Evolutionary conservation across 2,888 invertebrate species (phyloP).

Genomic region (Lottia scabra): DNA sequence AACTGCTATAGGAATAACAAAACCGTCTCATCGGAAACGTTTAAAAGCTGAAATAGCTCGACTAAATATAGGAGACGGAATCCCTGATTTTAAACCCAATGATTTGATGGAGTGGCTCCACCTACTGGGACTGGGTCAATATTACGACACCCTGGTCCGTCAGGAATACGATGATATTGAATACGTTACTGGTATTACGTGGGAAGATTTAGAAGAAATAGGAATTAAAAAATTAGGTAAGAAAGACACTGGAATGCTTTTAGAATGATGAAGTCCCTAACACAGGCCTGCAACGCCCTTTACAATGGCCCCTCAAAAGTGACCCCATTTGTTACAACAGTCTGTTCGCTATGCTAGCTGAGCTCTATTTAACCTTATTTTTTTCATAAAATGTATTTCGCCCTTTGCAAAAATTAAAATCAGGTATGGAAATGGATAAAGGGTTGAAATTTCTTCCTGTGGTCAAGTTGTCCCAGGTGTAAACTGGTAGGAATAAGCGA

Average conservation of each 20-base stretch:
- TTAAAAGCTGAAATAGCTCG: slow-evolving; percentile 96
- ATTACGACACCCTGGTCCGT: slow-evolving; percentile 87
- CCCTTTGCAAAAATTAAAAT: too few species aligned
- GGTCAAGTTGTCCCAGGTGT: too few species aligned
- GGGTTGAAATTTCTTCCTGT: too few species aligned
- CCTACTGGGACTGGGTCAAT: slow-evolving; percentile 90
- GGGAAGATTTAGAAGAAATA: slow-evolving; percentile 99
- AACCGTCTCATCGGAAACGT: slow-evolving; percentile 95
- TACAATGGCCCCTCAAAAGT: too few species aligned
- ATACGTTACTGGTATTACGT: slow-evolving; percentile 93
- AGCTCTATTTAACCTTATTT: too few species aligned
- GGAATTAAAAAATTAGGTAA: slow-evolving; percentile 72
- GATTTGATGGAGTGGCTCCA: slow-evolving; percentile 96
- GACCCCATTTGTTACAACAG: too few species aligned
- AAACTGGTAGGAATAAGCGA: too few species aligned
- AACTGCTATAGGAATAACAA: slow-evolving; percentile 85
- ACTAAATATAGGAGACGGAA: slow-evolving; percentile 91
- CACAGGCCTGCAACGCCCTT: too few species aligned
- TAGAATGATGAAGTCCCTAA: not conserved
- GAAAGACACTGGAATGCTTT: slow-evolving; percentile 13
- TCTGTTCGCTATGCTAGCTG: too few species aligned
- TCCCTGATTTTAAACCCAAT: slow-evolving; percentile 81
- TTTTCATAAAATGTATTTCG: too few species aligned
- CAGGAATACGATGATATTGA: slow-evolving; percentile 96
- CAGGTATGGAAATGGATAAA: too few species aligned